These are phyloP conservation scores for Aythya baeri DNA, from an alignment of 2,113 vertebrate species.

Conservation along the genomic window DNA sequence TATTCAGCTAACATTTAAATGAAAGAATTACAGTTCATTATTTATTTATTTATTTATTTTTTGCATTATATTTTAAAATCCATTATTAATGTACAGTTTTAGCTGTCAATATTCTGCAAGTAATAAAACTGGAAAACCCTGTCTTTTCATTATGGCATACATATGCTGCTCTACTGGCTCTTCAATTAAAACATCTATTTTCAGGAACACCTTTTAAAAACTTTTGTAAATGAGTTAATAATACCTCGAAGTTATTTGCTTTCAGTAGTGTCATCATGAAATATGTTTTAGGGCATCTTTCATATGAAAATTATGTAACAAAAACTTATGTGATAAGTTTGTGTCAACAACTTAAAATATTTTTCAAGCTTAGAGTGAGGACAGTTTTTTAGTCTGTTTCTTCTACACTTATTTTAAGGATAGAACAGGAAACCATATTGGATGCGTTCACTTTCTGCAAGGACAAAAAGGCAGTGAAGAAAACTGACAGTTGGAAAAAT, in stretches of 20 bases:
- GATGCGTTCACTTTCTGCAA: background rate
- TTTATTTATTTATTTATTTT: background rate
- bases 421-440: background rate
- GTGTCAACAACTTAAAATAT: background rate
- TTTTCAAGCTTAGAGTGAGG: background rate
- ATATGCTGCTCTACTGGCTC: background rate
- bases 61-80: background rate
- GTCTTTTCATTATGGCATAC: background rate
- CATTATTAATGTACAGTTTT: background rate
- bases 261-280: background rate
- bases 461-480: background rate
- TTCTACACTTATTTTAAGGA: background rate
- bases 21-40: background rate
- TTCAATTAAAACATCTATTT: background rate
- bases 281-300: background rate
- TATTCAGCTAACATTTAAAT: background rate
- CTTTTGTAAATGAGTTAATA: background rate
- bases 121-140: background rate
- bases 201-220: background rate
- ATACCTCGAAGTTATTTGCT: background rate
- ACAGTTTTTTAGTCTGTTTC: background rate
- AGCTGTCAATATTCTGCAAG: background rate
- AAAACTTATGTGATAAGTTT: background rate
- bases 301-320: background rate
- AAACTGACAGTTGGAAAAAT: constrained; percentile 26